Evolutionary conservation across 1,140 invertebrate species (phyloP).

Genomic region (Cataglyphis hispanica): DNA sequence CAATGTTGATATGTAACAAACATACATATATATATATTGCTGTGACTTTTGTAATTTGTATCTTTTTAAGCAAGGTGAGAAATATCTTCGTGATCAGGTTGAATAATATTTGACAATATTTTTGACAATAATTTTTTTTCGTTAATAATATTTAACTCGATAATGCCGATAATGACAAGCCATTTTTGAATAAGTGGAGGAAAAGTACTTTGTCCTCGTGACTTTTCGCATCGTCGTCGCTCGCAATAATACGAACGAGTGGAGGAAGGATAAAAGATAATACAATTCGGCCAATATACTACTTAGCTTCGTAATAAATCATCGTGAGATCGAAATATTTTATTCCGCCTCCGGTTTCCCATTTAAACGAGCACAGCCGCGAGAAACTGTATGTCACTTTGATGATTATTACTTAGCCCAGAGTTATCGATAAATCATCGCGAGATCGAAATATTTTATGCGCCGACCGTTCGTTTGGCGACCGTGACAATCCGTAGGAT

Average conservation of each 20-base stretch:
- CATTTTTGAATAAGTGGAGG: neutral
- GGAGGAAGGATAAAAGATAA: neutral
- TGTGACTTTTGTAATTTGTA: slow-evolving; percentile 14
- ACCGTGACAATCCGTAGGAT: neutral
- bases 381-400: slow-evolving; percentile 5
- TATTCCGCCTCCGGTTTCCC: neutral
- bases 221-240: neutral
- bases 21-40: too few relatives aligned
- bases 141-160: slow-evolving; percentile 5
- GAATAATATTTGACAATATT: neutral
- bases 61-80: slow-evolving; percentile 23
- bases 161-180: neutral
- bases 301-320: slow-evolving; percentile 33
- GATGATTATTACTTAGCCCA: slow-evolving; percentile 27
- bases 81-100: slow-evolving; percentile 16
- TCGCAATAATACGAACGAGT: neutral
- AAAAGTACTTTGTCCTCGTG: neutral
- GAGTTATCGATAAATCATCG: slow-evolving; percentile 33
- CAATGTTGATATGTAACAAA: slow-evolving; percentile 18
- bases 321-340: slow-evolving; percentile 30
- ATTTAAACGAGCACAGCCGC: slow-evolving; percentile 32
- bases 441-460: slow-evolving; percentile 48
- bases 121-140: neutral
- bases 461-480: slow-evolving; percentile 6
- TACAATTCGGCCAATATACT: neutral